Conservation (phyloP, 2,113 vertebrate species). For the Oxyura jamaicensis region DNA sequence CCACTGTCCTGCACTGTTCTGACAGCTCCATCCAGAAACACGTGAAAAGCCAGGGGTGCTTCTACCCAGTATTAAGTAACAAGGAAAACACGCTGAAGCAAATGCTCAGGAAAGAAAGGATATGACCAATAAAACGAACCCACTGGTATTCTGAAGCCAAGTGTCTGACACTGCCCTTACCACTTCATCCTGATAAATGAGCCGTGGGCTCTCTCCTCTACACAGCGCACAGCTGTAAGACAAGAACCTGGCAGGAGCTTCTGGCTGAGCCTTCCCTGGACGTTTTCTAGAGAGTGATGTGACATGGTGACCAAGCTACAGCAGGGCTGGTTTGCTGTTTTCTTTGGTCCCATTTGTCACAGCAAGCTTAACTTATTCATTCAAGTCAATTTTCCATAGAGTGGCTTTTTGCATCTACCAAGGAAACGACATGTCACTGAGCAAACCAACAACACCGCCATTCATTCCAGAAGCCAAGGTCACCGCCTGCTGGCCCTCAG, state of each 20-base stretch:
- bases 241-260: not conserved
- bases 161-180: not conserved
- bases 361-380: not conserved
- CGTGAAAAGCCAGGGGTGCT: not conserved
- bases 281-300: not conserved
- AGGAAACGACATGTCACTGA: not conserved
- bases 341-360: not conserved
- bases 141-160: not conserved
- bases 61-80: rapidly evolving
- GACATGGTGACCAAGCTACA: not conserved
- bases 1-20: not conserved
- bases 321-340: no score
- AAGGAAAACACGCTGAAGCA: not conserved
- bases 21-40: not conserved
- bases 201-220: not conserved
- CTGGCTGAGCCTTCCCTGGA: not conserved
- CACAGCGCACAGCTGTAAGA: not conserved
- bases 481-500: conserved; percentile 16
- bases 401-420: not conserved
- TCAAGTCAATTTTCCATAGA: not conserved
- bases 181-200: not conserved
- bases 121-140: not conserved
- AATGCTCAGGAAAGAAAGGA: not conserved
- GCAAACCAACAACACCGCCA: not conserved
- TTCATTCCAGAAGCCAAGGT: not conserved